Evolutionary conservation across 2,113 vertebrate genomes (phyloP), one percentile per base, ranked within the genome.

Genomic region (Myotis brandtii): DNA sequence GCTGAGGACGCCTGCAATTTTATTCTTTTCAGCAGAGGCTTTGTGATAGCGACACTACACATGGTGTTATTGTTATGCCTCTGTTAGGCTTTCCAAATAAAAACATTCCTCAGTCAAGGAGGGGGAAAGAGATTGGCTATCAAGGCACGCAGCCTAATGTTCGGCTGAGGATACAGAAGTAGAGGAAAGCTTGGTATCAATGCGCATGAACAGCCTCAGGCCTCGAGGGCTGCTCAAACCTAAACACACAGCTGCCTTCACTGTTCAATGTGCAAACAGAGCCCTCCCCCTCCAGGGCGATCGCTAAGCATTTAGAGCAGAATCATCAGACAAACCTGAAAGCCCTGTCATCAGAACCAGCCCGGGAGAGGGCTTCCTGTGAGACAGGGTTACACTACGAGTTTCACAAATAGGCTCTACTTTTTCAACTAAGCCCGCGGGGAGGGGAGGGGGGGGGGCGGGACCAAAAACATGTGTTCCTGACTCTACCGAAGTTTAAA

Each of bases 171-270:
- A 5, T 7, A 10, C 2, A 14, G 56, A 81, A 37, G 2, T 5
- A 21, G 21, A 5, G 14, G 43, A 34, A 23, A 76, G 21, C 9
- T 20, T 20, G 3, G 1, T 34, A 37, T 66, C 67, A 5, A 5
- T 0, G 9, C 17, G 0, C 52, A 2, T 3, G 0, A 8, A 27
- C 4, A 4, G 16, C 64, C 75, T 54, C 37, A 1, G 30, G 8
- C 1, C 0, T 11, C 14, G 1, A 30, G 30, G n/a, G 9, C 14
- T 6, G 0, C 7, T 0, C 10, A 1, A 16, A 17, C 14, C 32
- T 64, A 64, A 67, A n/a, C 66, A 67, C 30, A 67, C 30, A n/a
- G 66, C 32, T n/a, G 66, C 32, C 16, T 67, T n/a, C 32, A 67
- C 66, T 14, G 27, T 30, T 14, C 30, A 17, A 8, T 16, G 13